Evolutionary conservation across 2,113 vertebrate genomes (phyloP), one percentile per base, ranked within the genome.

Genomic region (Brachyhypopomus gauderio): DNA sequence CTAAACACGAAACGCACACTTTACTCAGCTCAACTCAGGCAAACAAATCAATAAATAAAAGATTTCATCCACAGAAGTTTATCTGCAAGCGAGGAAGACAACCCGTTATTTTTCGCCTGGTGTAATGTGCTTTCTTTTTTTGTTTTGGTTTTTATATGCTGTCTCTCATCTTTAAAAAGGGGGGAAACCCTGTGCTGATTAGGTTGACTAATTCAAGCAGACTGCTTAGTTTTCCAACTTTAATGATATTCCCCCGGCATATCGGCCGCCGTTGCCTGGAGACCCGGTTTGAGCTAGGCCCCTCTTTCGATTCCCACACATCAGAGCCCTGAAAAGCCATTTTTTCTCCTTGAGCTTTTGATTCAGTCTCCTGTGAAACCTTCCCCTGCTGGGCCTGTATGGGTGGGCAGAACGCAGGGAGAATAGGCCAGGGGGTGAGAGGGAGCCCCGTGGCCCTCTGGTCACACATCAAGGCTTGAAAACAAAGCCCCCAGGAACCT

Each of bases 301-400:
- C 96, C 96, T 98, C 95, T 95, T 95, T 96, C 96, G 96, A 98
- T 99, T 99, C 97, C 97, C 97, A 99, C 97, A 99, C 97, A 98
- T 96, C 91, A 95, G 95, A 93, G 85, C 93, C 94, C 95, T 97
- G 95, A 98, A 98, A 98, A 97, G 96, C 96, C 96, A 94, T 97
- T 95, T 96, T 94, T 94, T 92, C 93, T 96, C 94, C 94, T 94
- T 95, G 92, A 36, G 95, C 97, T 98, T 99, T 98, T 98, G 96
- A 98, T 98, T 98, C 94, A 89, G 93, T 94, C 95, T 95, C 94
- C 93, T 96, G 94, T 96, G 96, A 97, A 97, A 96, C 94, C 93
- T 95, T 96, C 96, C 94, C 97, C 97, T 93, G 95, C 90, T 92
- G 96, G 93, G 97, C 92, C 96, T 91, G 96, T 97, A 95, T 98